Percentiles rank a stretch among this genome's conserved stretches.
These are phyloP conservation scores for Hydrotaea diabolus DNA, from an alignment of 2,888 invertebrate genomes.

Conservation along the genomic window DNA sequence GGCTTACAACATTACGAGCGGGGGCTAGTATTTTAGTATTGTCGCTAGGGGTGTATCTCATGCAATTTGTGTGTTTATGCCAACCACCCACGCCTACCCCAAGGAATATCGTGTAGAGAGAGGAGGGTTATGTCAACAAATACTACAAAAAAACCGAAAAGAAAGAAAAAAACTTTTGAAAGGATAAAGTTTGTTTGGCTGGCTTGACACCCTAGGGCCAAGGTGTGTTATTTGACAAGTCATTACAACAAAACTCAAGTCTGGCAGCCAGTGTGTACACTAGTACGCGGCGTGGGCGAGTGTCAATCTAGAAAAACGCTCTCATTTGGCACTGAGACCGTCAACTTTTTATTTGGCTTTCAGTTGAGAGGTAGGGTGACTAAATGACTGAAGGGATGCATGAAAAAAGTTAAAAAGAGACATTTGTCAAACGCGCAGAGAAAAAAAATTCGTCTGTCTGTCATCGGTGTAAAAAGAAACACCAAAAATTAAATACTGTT, in stretches of 20 bases:
- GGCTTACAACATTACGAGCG: too few relatives aligned
- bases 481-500: neutral
- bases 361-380: neutral
- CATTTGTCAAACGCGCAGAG: neutral
- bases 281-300: neutral
- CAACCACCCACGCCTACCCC: neutral
- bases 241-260: conserved; percentile 13
- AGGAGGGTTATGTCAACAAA: conserved; percentile 2
- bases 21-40: too few relatives aligned
- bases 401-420: neutral
- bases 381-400: neutral
- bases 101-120: too few relatives aligned
- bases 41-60: too few relatives aligned
- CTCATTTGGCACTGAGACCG: neutral
- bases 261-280: too few relatives aligned
- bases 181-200: conserved; percentile 30
- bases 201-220: conserved; percentile 25
- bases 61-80: too few relatives aligned
- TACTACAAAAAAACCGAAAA: too few relatives aligned
- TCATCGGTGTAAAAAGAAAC: neutral
- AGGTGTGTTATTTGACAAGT: conserved; percentile 34
- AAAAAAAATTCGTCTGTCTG: neutral
- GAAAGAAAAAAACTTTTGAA: neutral
- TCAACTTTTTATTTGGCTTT: neutral
- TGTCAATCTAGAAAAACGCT: conserved; percentile 7